phyloP scores from a whole-genome alignment of 2,113 vertebrate genomes.

The Dipodomys stephensi region DNA sequence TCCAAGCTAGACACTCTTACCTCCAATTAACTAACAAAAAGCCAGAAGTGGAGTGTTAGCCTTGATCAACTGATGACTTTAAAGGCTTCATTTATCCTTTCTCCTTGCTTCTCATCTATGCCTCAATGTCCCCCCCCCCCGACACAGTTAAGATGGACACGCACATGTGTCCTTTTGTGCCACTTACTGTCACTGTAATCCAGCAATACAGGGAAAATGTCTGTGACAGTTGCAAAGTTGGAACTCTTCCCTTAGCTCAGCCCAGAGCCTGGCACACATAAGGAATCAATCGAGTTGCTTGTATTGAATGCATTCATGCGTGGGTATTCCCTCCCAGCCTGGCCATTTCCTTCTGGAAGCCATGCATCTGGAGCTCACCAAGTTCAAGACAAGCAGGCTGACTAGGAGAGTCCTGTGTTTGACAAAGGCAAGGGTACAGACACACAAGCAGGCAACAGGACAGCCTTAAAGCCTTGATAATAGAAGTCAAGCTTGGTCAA shows the following conservation, averaged over 20 bases:
- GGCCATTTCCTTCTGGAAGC: background rate
- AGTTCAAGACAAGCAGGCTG: background rate
- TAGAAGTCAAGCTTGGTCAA: background rate
- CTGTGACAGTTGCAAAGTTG: background rate
- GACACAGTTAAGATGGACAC: background rate
- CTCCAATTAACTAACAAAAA: too few species aligned
- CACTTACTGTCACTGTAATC: background rate
- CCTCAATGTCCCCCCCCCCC: background rate
- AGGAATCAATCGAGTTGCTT: background rate
- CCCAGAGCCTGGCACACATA: background rate
- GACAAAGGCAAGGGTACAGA: background rate
- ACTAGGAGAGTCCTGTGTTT: background rate
- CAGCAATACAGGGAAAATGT: background rate
- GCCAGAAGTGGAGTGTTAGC: too few species aligned
- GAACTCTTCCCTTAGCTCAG: background rate
- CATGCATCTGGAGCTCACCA: background rate
- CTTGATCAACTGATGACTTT: background rate
- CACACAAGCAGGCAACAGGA: background rate
- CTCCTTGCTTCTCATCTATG: background rate
- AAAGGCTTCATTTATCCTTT: background rate
- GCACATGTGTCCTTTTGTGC: background rate
- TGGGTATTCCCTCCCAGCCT: background rate
- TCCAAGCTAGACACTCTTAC: too few species aligned
- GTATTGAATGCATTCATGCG: background rate
- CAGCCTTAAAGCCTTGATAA: background rate